Percentiles rank a stretch among this genome's conserved stretches.
phyloP scores from a whole-genome alignment of 1,140 invertebrate species.

The Prorops nasuta region DNA sequence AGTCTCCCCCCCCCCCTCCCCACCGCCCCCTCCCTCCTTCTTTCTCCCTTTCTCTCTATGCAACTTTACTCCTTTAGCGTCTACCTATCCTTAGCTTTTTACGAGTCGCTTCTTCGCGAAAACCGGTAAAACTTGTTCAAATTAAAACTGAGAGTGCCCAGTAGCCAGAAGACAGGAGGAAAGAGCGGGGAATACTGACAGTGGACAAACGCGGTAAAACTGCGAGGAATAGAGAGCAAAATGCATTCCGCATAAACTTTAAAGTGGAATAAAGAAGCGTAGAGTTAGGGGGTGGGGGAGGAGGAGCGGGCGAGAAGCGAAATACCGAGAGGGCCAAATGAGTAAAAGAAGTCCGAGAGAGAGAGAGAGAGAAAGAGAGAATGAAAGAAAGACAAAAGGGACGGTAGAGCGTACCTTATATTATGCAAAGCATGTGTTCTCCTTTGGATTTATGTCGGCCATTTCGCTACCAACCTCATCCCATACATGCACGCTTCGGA shows the following conservation, averaged over 20 bases:
- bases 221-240: too few species aligned
- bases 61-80: neutral
- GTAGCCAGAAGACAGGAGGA: slow-evolving; percentile 1
- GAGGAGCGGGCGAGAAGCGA: slow-evolving; percentile 17
- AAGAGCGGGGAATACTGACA: slow-evolving; percentile 7
- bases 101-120: slow-evolving; percentile 25
- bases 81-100: slow-evolving; percentile 15
- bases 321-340: slow-evolving; percentile 13
- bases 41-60: neutral
- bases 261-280: slow-evolving; percentile 16
- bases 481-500: slow-evolving; percentile 17
- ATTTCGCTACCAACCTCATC: slow-evolving; percentile 42
- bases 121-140: slow-evolving; percentile 43
- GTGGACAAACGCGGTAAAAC: too few species aligned
- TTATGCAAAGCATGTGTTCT: slow-evolving; percentile 55
- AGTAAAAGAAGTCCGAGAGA: too few species aligned
- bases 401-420: slow-evolving; percentile 46
- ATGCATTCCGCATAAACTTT: too few species aligned
- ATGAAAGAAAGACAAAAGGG: too few species aligned
- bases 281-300: too few species aligned
- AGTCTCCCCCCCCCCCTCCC: slow-evolving; percentile 7
- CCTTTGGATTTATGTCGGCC: slow-evolving; percentile 48
- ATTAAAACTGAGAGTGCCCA: slow-evolving; percentile 10
- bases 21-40: slow-evolving; percentile 7
- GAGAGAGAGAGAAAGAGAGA: too few species aligned